Percentiles rank a stretch among this genome's conserved stretches.
phyloP scores from a whole-genome alignment of 2,797 vertebrate species.

The Syngnathus acus region DNA sequence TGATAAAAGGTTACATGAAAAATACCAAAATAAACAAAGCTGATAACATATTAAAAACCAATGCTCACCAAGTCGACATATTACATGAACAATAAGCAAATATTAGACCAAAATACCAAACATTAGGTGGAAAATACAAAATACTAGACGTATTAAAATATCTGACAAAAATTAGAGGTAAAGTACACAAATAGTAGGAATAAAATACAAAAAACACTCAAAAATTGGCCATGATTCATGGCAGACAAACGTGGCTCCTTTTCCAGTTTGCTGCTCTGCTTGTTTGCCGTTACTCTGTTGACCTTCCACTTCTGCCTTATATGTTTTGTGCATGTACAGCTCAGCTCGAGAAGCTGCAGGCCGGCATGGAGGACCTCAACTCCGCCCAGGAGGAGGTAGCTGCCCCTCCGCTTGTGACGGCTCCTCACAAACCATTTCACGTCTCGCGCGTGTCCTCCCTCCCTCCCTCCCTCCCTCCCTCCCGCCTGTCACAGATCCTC shows the following conservation, averaged over 20 bases:
- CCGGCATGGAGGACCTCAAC: conserved; percentile 86
- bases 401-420: not conserved
- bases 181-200: not conserved
- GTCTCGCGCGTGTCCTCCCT: not conserved
- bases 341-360: conserved; percentile 83
- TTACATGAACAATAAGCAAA: not conserved
- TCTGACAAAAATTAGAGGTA: not conserved
- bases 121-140: not conserved
- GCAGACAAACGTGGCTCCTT: not conserved
- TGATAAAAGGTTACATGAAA: not conserved
- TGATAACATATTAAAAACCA: not conserved
- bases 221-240: not conserved
- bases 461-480: too few species aligned
- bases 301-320: not conserved
- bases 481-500: conserved; percentile 59
- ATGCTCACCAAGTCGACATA: not conserved
- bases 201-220: not conserved
- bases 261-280: not conserved
- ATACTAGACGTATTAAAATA: not conserved
- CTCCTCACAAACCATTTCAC: not conserved
- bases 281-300: not conserved
- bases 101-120: not conserved
- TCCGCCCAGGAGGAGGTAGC: conserved; percentile 82
- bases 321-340: conserved; percentile 58
- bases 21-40: not conserved